phyloP scores from a whole-genome alignment of 1,140 invertebrate genomes.

The Eueides isabella region DNA sequence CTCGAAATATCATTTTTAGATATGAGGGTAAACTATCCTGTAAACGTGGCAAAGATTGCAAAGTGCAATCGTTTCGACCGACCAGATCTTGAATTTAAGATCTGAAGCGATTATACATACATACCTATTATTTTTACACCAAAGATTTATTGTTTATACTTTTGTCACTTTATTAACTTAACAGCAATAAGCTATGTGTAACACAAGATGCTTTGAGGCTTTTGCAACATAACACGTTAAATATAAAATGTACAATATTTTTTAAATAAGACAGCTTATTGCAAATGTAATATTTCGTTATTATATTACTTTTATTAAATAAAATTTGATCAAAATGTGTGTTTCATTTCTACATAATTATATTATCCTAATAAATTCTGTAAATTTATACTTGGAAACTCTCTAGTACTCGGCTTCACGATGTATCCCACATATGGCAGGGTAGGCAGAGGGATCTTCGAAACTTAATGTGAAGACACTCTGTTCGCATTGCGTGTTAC shows the following conservation, averaged over 20 bases:
- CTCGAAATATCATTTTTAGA: slow-evolving; percentile 57
- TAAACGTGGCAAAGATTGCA: slow-evolving; percentile 76
- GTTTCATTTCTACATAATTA: slow-evolving; percentile 43
- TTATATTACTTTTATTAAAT: slow-evolving; percentile 71
- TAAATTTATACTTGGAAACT: neutral
- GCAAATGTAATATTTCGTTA: slow-evolving; percentile 59
- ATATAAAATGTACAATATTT: slow-evolving; percentile 50
- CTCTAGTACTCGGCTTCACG: too few species aligned
- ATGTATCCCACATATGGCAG: too few species aligned
- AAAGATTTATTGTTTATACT: slow-evolving; percentile 78
- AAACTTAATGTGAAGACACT: too few species aligned
- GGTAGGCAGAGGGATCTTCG: too few species aligned
- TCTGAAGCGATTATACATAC: slow-evolving; percentile 66
- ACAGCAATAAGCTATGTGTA: slow-evolving; percentile 68
- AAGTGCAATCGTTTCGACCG: slow-evolving; percentile 78
- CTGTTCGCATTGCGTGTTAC: too few species aligned
- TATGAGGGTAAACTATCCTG: slow-evolving; percentile 77
- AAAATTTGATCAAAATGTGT: slow-evolving; percentile 50
- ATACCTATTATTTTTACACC: slow-evolving; percentile 70
- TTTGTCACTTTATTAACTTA: slow-evolving; percentile 60
- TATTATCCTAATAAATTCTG: neutral
- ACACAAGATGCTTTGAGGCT: slow-evolving; percentile 70
- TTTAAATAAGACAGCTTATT: slow-evolving; percentile 74
- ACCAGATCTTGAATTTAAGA: slow-evolving; percentile 74
- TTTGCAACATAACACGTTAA: slow-evolving; percentile 56